A percentile compares a stretch with the other conserved stretches of the same genome.
phyloP scores from a whole-genome alignment of 2,113 vertebrate genomes.

The Centrocercus urophasianus region DNA sequence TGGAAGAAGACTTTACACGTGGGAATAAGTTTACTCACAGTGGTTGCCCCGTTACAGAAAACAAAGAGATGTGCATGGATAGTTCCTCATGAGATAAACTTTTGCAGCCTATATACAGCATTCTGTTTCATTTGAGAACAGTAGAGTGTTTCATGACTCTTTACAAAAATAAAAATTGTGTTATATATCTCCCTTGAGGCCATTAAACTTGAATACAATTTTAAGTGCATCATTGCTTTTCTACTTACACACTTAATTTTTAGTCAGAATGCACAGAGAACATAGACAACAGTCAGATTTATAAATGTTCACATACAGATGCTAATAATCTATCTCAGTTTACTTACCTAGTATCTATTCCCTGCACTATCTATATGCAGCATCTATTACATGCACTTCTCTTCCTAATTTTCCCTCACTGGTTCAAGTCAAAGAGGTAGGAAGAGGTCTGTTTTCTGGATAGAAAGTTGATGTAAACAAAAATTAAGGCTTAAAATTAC shows the following conservation, averaged over 20 bases:
- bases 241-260: constrained; percentile 57
- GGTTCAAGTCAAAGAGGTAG: background rate
- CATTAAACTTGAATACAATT: constrained; percentile 59
- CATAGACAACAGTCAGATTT: constrained; percentile 31
- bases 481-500: background rate
- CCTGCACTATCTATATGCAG: background rate
- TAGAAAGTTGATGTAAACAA: background rate
- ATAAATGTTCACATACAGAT: constrained; percentile 12
- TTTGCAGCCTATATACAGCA: background rate
- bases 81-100: constrained; percentile 45
- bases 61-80: constrained; percentile 35
- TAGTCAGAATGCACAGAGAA: constrained; percentile 31
- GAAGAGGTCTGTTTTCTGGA: background rate
- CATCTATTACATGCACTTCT: background rate
- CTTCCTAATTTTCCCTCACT: background rate
- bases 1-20: constrained; percentile 29
- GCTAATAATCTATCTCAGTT: constrained; percentile 30
- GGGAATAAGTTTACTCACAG: constrained; percentile 59
- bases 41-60: constrained; percentile 40
- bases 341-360: background rate
- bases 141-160: constrained; percentile 40
- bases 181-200: constrained; percentile 43
- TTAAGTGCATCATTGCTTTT: constrained; percentile 60
- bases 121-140: constrained; percentile 34
- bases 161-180: constrained; percentile 44